These are phyloP conservation scores for Melanostigma gelatinosum DNA, from an alignment of 2,113 vertebrate genomes.

Conservation along the genomic window DNA sequence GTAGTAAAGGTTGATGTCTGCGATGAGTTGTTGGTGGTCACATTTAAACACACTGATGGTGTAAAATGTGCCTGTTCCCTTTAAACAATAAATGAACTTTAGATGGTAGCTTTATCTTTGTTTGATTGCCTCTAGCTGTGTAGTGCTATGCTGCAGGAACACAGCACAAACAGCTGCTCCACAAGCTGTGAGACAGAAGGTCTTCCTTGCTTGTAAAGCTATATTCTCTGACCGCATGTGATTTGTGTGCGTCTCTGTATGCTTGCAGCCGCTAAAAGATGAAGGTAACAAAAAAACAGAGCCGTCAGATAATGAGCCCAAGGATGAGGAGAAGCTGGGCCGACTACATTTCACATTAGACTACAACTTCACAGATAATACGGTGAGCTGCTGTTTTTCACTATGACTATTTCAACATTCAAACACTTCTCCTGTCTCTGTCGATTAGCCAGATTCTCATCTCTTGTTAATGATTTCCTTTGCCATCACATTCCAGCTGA, in stretches of 20 bases:
- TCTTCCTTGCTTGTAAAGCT: conserved; percentile 15
- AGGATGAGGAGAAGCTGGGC: conserved; percentile 92
- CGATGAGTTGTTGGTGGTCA: conserved; percentile 28
- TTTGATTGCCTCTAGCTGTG: conserved; percentile 16
- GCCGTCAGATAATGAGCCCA: conserved; percentile 89
- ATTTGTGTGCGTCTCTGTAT: conserved; percentile 39
- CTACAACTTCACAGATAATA: conserved; percentile 96
- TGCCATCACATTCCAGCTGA: conserved; percentile 66
- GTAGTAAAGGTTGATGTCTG: conserved; percentile 19
- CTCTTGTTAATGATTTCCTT: conserved; percentile 10
- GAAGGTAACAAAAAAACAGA: conserved; percentile 88
- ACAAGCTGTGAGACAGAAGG: neutral
- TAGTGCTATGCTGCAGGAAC: neutral
- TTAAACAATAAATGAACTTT: conserved; percentile 19
- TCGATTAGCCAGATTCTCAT: conserved; percentile 21
- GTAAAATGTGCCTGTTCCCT: neutral
- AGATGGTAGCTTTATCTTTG: conserved; percentile 1
- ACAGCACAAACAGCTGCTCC: conserved; percentile 17
- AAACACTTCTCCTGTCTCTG: conserved; percentile 12
- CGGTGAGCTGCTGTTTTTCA: conserved; percentile 79
- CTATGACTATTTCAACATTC: conserved; percentile 5
- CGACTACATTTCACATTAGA: conserved; percentile 95
- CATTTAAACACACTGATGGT: conserved; percentile 18
- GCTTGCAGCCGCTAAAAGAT: conserved; percentile 86
- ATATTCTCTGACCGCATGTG: conserved; percentile 5